These are phyloP conservation scores for Polyommatus icarus DNA, from an alignment of 2,888 invertebrate genomes.

Conservation along the genomic window DNA sequence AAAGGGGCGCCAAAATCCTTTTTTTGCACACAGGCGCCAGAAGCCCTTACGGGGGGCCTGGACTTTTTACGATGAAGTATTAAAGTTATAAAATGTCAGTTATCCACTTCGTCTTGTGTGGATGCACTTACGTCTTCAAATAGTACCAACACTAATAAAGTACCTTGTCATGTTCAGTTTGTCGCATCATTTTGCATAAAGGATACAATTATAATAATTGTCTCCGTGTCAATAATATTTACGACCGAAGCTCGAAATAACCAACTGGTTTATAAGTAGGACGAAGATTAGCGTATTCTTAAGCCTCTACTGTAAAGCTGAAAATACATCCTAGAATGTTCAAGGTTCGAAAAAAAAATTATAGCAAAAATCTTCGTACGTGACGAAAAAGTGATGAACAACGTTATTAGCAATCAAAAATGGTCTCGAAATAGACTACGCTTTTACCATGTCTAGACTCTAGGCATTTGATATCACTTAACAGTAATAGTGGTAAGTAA, in stretches of 20 bases:
- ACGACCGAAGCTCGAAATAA: background rate
- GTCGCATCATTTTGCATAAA: constrained; percentile 10
- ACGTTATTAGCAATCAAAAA: background rate
- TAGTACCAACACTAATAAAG: background rate
- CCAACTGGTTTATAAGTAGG: constrained; percentile 15
- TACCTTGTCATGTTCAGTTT: background rate
- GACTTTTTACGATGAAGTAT: no score
- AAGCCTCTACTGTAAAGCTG: background rate
- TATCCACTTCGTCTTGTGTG: no score
- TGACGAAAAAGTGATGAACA: background rate
- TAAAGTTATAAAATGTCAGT: no score
- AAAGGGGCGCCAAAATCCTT: no score
- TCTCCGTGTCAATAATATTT: constrained; percentile 11
- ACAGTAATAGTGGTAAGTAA: no score
- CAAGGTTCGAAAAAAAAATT: background rate
- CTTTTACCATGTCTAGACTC: no score
- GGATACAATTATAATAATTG: constrained; percentile 12
- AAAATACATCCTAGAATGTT: background rate
- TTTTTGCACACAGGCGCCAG: no score
- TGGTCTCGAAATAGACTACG: no score
- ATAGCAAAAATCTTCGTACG: no score
- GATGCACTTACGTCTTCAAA: background rate
- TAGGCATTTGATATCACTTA: no score
- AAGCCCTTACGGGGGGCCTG: no score
- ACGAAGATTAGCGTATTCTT: background rate